A percentile compares a stretch with the other conserved stretches of the same genome.
phyloP scores from a whole-genome alignment of 2,113 vertebrate genomes.

The Megaptera novaeangliae region DNA sequence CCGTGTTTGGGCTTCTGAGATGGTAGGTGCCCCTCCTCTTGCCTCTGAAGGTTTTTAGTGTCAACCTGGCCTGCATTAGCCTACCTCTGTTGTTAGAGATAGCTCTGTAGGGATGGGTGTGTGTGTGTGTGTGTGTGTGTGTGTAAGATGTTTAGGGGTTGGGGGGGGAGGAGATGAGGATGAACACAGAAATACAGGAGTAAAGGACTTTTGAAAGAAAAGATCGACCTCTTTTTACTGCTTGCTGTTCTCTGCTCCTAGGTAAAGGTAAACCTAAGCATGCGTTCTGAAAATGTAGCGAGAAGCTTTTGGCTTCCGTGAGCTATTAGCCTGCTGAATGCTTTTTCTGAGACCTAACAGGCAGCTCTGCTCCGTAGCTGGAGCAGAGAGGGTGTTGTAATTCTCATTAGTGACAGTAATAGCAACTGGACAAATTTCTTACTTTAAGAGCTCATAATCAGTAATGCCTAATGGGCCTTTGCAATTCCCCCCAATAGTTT shows the following conservation, averaged over 20 bases:
- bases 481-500: background rate
- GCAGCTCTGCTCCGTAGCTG: background rate
- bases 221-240: background rate
- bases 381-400: background rate
- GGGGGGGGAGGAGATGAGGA: background rate
- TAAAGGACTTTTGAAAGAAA: background rate
- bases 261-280: background rate
- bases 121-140: background rate
- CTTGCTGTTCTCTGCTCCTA: background rate
- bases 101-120: background rate
- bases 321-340: constrained; percentile 17
- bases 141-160: background rate
- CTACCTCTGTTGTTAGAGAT: background rate
- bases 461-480: background rate
- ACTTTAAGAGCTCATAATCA: background rate
- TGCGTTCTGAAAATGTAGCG: background rate
- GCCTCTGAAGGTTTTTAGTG: background rate
- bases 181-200: background rate
- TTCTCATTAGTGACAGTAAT: constrained; percentile 1
- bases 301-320: background rate
- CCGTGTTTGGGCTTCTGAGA: background rate
- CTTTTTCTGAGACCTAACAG: background rate
- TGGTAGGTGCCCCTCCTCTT: background rate
- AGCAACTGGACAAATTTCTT: background rate
- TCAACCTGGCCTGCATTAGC: background rate